Percentiles rank a stretch among this genome's conserved stretches.
phyloP scores from a whole-genome alignment of 2,888 invertebrate species.

The Lycophotia porphyrea region DNA sequence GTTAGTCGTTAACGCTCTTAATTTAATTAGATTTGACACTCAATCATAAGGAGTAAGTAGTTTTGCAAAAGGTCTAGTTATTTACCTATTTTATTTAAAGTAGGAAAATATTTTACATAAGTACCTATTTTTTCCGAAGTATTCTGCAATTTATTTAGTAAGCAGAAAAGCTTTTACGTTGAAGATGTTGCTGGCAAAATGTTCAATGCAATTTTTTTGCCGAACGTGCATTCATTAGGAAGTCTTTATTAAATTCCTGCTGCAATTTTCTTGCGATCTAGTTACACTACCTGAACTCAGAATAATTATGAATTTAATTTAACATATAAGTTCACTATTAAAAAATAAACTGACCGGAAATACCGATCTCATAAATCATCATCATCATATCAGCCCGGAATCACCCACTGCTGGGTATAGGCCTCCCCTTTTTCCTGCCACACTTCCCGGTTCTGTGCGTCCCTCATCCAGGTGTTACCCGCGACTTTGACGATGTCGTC shows the following conservation, averaged over 20 bases:
- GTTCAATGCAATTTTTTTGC: slow-evolving; percentile 10
- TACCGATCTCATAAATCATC: neutral
- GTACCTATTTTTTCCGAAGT: neutral
- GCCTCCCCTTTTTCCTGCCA: no score
- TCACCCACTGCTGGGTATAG: no score
- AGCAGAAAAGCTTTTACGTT: neutral
- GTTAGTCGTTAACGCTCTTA: no score
- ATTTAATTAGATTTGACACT: neutral
- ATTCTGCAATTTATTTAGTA: neutral
- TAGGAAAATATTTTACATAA: neutral
- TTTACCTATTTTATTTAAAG: neutral
- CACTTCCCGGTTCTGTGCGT: no score
- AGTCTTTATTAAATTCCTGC: neutral
- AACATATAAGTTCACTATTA: neutral
- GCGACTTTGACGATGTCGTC: no score
- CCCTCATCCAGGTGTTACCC: no score
- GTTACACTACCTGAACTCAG: neutral
- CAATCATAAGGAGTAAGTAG: neutral
- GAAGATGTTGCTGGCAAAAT: neutral
- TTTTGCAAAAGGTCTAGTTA: neutral
- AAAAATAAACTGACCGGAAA: neutral
- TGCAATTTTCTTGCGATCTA: neutral
- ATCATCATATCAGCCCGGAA: no score
- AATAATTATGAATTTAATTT: neutral
- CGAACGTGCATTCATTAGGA: neutral